These are phyloP conservation scores for Galendromus occidentalis DNA, from an alignment of 1,140 invertebrate genomes.

Conservation along the genomic window DNA sequence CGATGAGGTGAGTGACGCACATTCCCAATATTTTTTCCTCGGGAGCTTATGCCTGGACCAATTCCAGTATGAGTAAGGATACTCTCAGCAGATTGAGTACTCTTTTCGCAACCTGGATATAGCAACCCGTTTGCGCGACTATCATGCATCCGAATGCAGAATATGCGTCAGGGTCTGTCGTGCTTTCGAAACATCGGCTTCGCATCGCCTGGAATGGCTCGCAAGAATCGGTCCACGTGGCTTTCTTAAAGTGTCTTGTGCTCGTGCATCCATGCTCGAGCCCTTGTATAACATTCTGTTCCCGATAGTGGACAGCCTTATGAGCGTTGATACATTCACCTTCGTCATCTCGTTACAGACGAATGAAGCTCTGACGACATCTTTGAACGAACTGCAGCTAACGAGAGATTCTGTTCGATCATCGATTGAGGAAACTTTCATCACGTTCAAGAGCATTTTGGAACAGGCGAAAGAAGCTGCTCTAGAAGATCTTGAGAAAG, in stretches of 20 bases:
- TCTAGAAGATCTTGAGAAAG: constrained; percentile 48
- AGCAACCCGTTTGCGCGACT: background rate
- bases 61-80: constrained; percentile 2
- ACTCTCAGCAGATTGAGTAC: background rate
- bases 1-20: constrained; percentile 39
- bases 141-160: background rate
- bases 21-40: too few species aligned
- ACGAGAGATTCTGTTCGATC: constrained; percentile 65
- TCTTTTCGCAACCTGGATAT: constrained; percentile 4
- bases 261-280: background rate
- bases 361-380: constrained; percentile 40
- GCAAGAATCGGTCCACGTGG: background rate
- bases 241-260: background rate
- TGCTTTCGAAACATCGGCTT: background rate
- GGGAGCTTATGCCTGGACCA: too few species aligned
- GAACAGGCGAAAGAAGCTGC: constrained; percentile 53
- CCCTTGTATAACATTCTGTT: background rate
- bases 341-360: background rate
- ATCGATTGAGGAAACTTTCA: constrained; percentile 60
- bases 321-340: background rate
- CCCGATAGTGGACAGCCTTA: background rate
- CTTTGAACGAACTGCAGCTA: constrained; percentile 57
- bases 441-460: constrained; percentile 51
- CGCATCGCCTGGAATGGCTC: background rate
- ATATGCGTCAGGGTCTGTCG: background rate